Evolutionary conservation across 1,140 invertebrate genomes (phyloP), one percentile per base, ranked within the genome.

Genomic region (Tetramorium simillimum): DNA sequence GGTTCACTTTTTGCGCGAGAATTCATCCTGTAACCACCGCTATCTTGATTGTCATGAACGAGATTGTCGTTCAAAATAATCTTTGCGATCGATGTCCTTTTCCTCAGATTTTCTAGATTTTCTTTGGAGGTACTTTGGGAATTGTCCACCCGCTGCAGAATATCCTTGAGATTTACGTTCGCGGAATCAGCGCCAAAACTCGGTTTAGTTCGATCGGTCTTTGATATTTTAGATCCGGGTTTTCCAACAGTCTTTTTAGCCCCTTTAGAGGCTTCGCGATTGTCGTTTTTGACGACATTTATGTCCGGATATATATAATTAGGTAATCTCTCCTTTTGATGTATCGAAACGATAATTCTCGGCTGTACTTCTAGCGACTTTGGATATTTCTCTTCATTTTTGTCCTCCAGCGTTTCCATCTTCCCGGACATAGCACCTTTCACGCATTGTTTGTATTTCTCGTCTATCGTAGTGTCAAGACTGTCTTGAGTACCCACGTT

Each of bases 361-460:
- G 28, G 16, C 7, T 53, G n/a, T 33, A 67, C 56, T 10, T 86
- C 75, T 7, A 46, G n/a, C 1, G 5, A 0, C 16, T 86, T 81
- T 51, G 85, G 10, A 75, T 77, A 24, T 49, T 89, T 72, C 1
- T 69, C 21, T 67, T 86, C 14, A 53, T 21, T 69, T 46, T 69
- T 63, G 16, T 78, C 28, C 43, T 46, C 18, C 1, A 14, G 12
- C 51, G 21, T 56, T 73, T 84, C 82, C 37, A 24, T 37, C 24
- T 90, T 90, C 5, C 51, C 81, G 6, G 78, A 77, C 37, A 85
- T 93, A 0, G 91, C 94, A 7, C 88, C 93, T 28, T 95, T 92
- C 6, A 95, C 94, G 73, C 94, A 95, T 40, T 93, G 93, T 24
- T 94, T 95, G 87, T 95, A 95, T 63, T 95, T 95, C 18, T 95